These are phyloP conservation scores for Casuarius casuarius DNA, from an alignment of 2,113 vertebrate species.

Conservation along the genomic window DNA sequence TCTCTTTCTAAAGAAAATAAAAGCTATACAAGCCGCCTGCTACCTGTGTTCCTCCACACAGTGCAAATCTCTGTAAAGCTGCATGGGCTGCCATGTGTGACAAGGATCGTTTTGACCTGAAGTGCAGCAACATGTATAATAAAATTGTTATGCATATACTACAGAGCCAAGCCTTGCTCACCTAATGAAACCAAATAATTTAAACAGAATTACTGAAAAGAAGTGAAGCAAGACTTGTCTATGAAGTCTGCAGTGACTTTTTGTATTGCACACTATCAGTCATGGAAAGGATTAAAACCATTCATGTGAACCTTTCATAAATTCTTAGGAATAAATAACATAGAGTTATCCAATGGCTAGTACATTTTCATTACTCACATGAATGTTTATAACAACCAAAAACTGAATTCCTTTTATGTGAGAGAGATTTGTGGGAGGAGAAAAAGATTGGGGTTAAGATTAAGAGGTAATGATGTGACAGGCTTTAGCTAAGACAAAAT, in stretches of 20 bases:
- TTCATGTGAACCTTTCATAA: background rate
- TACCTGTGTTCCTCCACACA: background rate
- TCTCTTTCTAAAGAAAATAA: background rate
- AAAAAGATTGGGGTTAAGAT: slow-evolving; percentile 34
- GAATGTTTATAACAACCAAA: background rate
- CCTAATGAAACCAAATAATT: background rate
- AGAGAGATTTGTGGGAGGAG: slow-evolving; percentile 41
- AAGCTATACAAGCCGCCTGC: fast-evolving
- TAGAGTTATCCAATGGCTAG: background rate
- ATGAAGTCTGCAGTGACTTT: background rate
- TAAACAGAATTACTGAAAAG: background rate
- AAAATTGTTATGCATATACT: background rate
- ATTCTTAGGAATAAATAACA: background rate
- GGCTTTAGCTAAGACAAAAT: slow-evolving; percentile 60
- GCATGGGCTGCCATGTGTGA: background rate
- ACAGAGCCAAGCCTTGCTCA: background rate
- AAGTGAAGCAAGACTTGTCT: background rate
- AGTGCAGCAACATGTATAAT: background rate
- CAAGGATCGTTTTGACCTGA: fast-evolving
- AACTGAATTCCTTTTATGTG: background rate
- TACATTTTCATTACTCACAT: background rate
- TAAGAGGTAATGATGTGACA: slow-evolving; percentile 24
- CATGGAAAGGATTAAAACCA: background rate
- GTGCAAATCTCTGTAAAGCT: background rate
- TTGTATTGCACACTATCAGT: background rate